phyloP scores from a whole-genome alignment of 2,888 invertebrate genomes.

The Zaprionus bogoriensis region DNA sequence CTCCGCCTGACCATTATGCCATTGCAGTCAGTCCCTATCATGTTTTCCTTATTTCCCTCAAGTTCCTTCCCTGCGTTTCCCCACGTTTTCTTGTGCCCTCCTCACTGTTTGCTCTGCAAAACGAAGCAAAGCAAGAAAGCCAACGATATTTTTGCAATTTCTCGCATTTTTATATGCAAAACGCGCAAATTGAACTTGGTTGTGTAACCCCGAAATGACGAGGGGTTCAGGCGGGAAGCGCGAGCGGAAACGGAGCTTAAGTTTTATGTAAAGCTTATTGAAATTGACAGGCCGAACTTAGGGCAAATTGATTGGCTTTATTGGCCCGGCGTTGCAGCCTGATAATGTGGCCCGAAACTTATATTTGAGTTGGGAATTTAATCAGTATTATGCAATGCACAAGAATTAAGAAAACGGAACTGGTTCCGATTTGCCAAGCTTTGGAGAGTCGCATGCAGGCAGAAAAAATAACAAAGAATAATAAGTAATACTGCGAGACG shows the following conservation, averaged over 20 bases:
- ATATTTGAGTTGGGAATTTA: constrained; percentile 6
- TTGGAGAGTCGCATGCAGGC: neutral
- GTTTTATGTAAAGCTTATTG: constrained; percentile 43
- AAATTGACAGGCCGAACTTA: constrained; percentile 54
- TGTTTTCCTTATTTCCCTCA: constrained; percentile 3
- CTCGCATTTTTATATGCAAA: constrained; percentile 40
- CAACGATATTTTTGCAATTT: constrained; percentile 32
- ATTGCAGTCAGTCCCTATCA: constrained; percentile 14
- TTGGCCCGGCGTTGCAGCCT: neutral
- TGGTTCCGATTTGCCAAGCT: too few relatives aligned
- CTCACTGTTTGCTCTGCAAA: neutral
- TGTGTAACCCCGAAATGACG: constrained; percentile 9
- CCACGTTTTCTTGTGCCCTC: neutral
- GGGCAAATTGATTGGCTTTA: constrained; percentile 56
- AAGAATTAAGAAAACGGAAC: too few relatives aligned
- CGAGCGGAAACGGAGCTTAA: constrained; percentile 7
- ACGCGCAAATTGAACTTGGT: constrained; percentile 11
- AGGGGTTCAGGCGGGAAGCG: neutral
- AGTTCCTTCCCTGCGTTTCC: neutral
- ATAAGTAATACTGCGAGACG: too few relatives aligned
- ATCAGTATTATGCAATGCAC: too few relatives aligned
- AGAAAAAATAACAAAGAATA: neutral
- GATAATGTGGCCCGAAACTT: neutral
- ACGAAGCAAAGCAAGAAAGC: constrained; percentile 8
- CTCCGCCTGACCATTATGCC: constrained; percentile 15